Percentiles rank a stretch among this genome's conserved stretches.
These are phyloP conservation scores for Drosophila mercatorum DNA, from an alignment of 2,888 invertebrate genomes.

Conservation along the genomic window DNA sequence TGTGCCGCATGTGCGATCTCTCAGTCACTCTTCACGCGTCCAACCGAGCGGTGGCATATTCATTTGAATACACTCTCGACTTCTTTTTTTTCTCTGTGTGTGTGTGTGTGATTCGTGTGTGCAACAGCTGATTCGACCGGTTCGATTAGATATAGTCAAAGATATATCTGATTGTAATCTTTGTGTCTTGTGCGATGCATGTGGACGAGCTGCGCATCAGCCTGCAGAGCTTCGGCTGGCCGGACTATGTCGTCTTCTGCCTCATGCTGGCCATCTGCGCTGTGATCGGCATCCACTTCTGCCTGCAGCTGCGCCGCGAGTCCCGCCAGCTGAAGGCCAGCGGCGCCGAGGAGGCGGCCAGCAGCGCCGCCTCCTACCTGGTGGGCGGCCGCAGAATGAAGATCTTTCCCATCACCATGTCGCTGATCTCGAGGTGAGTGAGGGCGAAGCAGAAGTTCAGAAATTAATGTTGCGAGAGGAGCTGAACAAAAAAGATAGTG, in stretches of 20 bases:
- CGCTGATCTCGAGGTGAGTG: slow-evolving; percentile 89
- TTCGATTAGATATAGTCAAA: neutral
- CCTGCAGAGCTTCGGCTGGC: slow-evolving; percentile 89
- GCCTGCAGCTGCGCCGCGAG: slow-evolving; percentile 87
- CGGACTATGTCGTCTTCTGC: slow-evolving; percentile 92
- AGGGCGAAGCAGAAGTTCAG: too few relatives aligned
- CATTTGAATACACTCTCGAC: neutral
- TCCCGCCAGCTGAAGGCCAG: slow-evolving; percentile 82
- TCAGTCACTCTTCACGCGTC: slow-evolving; percentile 68
- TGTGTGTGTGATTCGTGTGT: neutral
- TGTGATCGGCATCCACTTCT: slow-evolving; percentile 92
- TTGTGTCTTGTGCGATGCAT: slow-evolving; percentile 61
- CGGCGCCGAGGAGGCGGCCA: slow-evolving; percentile 85
- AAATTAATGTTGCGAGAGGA: too few relatives aligned
- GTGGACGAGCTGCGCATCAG: slow-evolving; percentile 84
- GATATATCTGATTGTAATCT: slow-evolving; percentile 1
- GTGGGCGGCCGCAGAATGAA: slow-evolving; percentile 89
- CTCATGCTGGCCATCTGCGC: slow-evolving; percentile 91
- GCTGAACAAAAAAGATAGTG: too few relatives aligned
- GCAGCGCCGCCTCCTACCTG: slow-evolving; percentile 85
- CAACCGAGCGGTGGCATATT: slow-evolving; percentile 52
- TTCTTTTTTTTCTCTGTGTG: neutral
- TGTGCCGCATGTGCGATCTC: slow-evolving; percentile 28
- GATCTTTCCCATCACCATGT: slow-evolving; percentile 89
- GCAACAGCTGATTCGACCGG: neutral